phyloP scores from a whole-genome alignment of 1,140 invertebrate genomes.

The Anastatus disparis region DNA sequence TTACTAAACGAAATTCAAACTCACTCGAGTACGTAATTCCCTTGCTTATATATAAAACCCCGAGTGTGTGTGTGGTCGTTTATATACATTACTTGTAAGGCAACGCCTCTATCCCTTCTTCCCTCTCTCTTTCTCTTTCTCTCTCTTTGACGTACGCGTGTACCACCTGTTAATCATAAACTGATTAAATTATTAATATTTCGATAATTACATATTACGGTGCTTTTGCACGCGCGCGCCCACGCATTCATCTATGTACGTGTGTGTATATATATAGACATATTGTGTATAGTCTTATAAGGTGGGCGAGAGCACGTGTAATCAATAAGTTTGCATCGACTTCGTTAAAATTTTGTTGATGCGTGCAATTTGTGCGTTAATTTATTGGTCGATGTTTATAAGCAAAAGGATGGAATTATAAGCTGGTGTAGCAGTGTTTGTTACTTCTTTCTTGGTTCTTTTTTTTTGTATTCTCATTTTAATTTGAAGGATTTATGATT shows the following conservation, averaged over 20 bases:
- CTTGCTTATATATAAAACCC: too few relatives aligned
- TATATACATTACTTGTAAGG: too few relatives aligned
- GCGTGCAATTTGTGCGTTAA: conserved; percentile 11
- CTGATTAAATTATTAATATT: conserved; percentile 60
- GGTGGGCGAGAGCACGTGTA: neutral
- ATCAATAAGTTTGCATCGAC: neutral
- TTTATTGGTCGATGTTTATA: neutral
- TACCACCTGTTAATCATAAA: conserved; percentile 58
- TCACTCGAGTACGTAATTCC: too few relatives aligned
- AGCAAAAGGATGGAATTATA: too few relatives aligned
- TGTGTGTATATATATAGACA: neutral
- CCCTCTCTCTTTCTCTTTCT: neutral
- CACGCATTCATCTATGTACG: too few relatives aligned
- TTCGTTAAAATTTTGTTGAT: neutral
- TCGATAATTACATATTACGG: conserved; percentile 53
- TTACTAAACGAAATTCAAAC: too few relatives aligned
- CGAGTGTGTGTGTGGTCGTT: too few relatives aligned
- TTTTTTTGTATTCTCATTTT: too few relatives aligned
- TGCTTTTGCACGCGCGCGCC: neutral
- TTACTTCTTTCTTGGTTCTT: too few relatives aligned
- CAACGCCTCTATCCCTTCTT: too few relatives aligned
- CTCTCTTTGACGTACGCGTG: neutral
- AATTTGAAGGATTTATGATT: too few relatives aligned
- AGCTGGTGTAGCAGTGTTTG: too few relatives aligned
- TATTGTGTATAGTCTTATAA: neutral